A percentile compares a stretch with the other conserved stretches of the same genome.
Evolutionary conservation across 1,140 invertebrate species (phyloP).

Genomic region (Lanistes nyassanus): DNA sequence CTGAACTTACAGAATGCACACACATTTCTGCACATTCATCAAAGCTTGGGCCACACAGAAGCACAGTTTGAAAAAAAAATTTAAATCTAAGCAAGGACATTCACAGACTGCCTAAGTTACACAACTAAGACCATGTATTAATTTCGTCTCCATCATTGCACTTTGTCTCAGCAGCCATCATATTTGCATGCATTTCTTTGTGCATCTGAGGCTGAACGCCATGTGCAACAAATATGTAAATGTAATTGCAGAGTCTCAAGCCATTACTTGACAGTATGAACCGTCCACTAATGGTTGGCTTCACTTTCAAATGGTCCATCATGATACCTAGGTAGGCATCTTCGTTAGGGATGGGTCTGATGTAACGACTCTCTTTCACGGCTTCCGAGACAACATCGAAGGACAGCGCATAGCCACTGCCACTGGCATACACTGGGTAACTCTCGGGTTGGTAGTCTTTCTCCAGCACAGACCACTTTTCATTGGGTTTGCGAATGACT

Average conservation of each 20-base stretch:
- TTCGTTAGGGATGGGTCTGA: conserved; percentile 50
- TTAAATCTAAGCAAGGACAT: too few species aligned
- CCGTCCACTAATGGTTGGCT: conserved; percentile 40
- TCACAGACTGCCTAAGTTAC: too few species aligned
- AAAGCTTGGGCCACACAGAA: too few species aligned
- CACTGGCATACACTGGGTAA: conserved; percentile 56
- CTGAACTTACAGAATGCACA: too few species aligned
- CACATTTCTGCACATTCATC: too few species aligned
- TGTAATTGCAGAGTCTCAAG: conserved; percentile 52
- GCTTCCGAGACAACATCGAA: conserved; percentile 46
- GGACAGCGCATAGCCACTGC: conserved; percentile 52
- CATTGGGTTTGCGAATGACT: conserved; percentile 41
- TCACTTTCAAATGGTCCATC: conserved; percentile 37
- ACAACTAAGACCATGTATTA: conserved; percentile 35
- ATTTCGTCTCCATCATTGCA: conserved; percentile 34
- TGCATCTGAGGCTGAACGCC: conserved; percentile 39
- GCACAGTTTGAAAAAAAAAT: too few species aligned
- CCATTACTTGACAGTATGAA: conserved; percentile 45
- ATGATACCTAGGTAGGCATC: conserved; percentile 57
- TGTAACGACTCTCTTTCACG: conserved; percentile 41
- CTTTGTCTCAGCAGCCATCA: conserved; percentile 31
- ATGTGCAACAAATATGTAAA: conserved; percentile 52
- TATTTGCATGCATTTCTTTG: conserved; percentile 32
- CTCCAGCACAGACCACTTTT: conserved; percentile 45
- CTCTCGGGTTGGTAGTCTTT: conserved; percentile 37